Base-by-base conservation (phyloP, 1,140 invertebrate genomes). In the Streblospio benedicti region DNA sequence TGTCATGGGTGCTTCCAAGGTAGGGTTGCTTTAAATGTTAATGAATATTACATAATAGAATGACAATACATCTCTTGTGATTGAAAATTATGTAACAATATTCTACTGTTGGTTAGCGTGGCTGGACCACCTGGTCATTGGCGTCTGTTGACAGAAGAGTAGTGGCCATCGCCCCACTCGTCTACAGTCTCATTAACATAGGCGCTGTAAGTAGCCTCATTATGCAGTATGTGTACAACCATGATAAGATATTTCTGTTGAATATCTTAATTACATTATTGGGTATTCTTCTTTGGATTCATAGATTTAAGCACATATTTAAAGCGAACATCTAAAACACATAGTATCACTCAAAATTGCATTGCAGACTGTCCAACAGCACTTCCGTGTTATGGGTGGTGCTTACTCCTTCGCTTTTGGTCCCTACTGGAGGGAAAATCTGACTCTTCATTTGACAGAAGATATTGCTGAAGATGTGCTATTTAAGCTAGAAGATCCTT, bases 81-180 rank as follows among this genome's bases (percentile, higher is more conserved):
- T n/a, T n/a, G n/a, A n/a, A n/a, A n/a, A n/a, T n/a, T n/a, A n/a
- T n/a, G n/a, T n/a, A n/a, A n/a, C n/a, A n/a, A n/a, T n/a, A n/a
- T n/a, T n/a, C n/a, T n/a, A n/a, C n/a, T n/a, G n/a, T n/a, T 41
- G 12, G 12, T 4, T 57, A 72, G 69, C 64, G 73, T 55, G 71
- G 71, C 4, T 75, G 71, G 71, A 75, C 73, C 9, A 75, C 73
- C 2, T 75, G 73, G 73, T 69, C 68, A 5, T 64, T 67, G 3
- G 73, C 65, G 18, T 69, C 70, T 9, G 69, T 72, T 9, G 71
- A 75, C 60, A 67, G 69, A 27, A 60, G 73, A 35, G 73, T 75
- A 5, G 47, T 71, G 38, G 73, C 66, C 25, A 69, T 70, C 43
- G 69, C 67, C 30, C 73, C 73, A 18, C 70, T 72, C 27, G 73